Base-by-base conservation (phyloP, 2,797 vertebrate species). In the Malurus splendens region DNA sequence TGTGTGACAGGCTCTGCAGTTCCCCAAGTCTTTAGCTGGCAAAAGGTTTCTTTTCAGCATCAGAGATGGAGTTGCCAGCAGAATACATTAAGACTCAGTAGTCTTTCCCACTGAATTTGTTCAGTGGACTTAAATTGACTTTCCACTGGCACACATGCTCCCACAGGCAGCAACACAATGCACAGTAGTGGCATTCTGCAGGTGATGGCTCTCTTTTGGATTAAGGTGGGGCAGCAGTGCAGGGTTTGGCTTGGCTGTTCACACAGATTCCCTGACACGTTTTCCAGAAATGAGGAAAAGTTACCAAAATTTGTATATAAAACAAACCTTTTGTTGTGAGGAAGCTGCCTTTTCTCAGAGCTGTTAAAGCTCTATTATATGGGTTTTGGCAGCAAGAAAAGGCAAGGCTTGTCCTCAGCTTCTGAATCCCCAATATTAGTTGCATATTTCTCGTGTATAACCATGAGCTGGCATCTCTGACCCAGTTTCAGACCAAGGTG, bases 401-500 rank as follows among this genome's bases (percentile, higher is more conserved):
- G 33, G 12, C 25, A 74, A 12, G 3, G 77, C 72, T 51, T 32
- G 15, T 45, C 67, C 38, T 89, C 45, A 54, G 41, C 24, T 0
- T 83, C 59, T 75, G 62, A 90, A 62, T 92, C 48, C 38, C 50
- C 27, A 30, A 1, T 61, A 65, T 62, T 82, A 30, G 30, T 44
- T 61, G 71, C 15, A 6, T 89, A 30, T 67, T 87, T 23, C 30
- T 85, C 25, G 18, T 4, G 3, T 75, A 36, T 54, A 76, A 27
- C 20, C 25, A 18, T 14, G 60, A 54, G 55, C 62, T 85, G 62
- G 22, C 38, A 81, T 87, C 76, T 38, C 82, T 94, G 94, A 91
- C 92, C 87, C 82, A 90, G 38, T 93, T 94, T 94, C 60, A 86
- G 64, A 82, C 87, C 74, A 91, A 87, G 67, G 32, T 94, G 90